Conservation (phyloP, 2,113 vertebrate species). For the Parus major region DNA sequence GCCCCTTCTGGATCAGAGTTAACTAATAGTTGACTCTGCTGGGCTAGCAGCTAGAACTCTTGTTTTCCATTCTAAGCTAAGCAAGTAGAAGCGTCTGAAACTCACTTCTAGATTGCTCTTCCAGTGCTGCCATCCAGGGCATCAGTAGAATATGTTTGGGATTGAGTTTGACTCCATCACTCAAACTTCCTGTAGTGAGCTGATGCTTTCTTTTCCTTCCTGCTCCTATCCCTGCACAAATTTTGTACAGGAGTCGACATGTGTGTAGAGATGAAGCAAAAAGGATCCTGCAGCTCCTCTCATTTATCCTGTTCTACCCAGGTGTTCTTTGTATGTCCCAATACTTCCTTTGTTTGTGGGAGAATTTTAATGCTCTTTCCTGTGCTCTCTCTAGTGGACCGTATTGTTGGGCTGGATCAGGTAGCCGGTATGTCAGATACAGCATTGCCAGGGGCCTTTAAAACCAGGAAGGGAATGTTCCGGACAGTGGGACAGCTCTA, state of each 20-base stretch:
- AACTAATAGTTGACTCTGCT: slow-evolving; percentile 3
- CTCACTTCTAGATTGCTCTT: slow-evolving; percentile 26
- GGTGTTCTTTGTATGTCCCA: not conserved
- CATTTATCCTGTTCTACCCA: slow-evolving; percentile 29
- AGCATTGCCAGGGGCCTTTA: slow-evolving; percentile 89
- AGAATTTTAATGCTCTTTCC: not conserved
- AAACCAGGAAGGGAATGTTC: slow-evolving; percentile 98
- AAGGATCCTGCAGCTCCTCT: slow-evolving; percentile 25
- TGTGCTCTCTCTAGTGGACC: slow-evolving; percentile 84
- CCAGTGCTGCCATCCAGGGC: slow-evolving; percentile 13
- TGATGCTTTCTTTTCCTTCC: slow-evolving; percentile 56
- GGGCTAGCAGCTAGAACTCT: slow-evolving; percentile 16
- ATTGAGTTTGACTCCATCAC: slow-evolving; percentile 32
- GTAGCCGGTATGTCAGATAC: slow-evolving; percentile 94
- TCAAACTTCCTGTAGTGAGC: slow-evolving; percentile 55
- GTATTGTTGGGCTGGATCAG: slow-evolving; percentile 96
- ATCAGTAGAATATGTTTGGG: slow-evolving; percentile 29
- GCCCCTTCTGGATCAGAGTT: not conserved
- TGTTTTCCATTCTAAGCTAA: not conserved
- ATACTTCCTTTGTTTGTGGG: not conserved
- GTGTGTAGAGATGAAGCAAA: slow-evolving; percentile 51
- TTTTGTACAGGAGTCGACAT: slow-evolving; percentile 41
- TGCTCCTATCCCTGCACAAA: slow-evolving; percentile 66
- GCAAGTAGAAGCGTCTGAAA: not conserved
- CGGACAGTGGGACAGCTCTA: slow-evolving; percentile 97